These are phyloP conservation scores for Datnioides undecimradiatus DNA, from an alignment of 2,113 vertebrate genomes.

Conservation along the genomic window DNA sequence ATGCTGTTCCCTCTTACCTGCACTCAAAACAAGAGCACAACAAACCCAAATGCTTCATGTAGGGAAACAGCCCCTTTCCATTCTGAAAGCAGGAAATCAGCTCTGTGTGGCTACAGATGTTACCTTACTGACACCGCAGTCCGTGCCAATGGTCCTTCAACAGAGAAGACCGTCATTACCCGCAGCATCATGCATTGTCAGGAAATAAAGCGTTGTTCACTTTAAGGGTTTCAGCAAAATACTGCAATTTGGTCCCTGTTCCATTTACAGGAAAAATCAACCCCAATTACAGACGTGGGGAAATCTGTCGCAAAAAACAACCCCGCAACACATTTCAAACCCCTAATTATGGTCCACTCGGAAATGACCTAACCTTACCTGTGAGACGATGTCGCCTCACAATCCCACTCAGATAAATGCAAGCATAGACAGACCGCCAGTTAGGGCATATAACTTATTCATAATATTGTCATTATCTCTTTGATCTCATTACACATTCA, in stretches of 20 bases:
- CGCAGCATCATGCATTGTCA: constrained; percentile 1
- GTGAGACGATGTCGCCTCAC: constrained; percentile 17
- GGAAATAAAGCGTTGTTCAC: neutral
- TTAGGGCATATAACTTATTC: constrained; percentile 55
- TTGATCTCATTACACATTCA: constrained; percentile 36
- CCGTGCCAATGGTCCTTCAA: neutral
- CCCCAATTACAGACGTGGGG: neutral
- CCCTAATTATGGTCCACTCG: neutral
- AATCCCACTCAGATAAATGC: constrained; percentile 9
- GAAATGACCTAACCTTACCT: constrained; percentile 12
- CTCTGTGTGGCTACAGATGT: neutral
- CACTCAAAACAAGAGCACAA: neutral
- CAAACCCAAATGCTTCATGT: neutral
- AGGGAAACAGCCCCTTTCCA: neutral
- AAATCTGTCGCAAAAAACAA: constrained; percentile 28
- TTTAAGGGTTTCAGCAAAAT: neutral
- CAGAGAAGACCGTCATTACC: constrained; percentile 20
- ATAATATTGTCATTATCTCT: constrained; percentile 45
- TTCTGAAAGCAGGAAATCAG: neutral
- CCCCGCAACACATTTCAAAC: neutral
- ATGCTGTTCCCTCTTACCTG: neutral
- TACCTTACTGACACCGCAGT: neutral
- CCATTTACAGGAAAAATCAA: constrained; percentile 1
- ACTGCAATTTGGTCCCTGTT: constrained; percentile 6
- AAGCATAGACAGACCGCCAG: constrained; percentile 26